Evolutionary conservation across 2,888 invertebrate genomes (phyloP), one percentile per base, ranked within the genome.

Genomic region (Mellilla xanthometata): DNA sequence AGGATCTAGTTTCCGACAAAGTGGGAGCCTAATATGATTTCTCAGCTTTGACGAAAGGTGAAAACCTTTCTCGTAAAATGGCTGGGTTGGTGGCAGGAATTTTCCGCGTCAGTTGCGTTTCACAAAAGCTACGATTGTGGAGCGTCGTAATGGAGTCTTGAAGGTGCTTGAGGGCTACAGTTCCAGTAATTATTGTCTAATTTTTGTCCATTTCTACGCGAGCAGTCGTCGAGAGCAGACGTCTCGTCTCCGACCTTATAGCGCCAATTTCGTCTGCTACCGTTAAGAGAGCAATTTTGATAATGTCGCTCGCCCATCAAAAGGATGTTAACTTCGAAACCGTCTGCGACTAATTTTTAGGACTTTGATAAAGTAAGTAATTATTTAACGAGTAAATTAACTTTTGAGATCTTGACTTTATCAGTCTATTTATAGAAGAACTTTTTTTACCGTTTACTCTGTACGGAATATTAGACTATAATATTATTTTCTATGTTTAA

Each of bases 101-200:
- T 75, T 72, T 68, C 68, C 71, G 56, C 60, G 53, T 62, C 65
- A 66, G 60, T 64, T 61, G 54, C 39, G 58, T 40, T 60, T 49
- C 56, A 71, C 65, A 70, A 70, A 68, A 70, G 71, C 66, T 49
- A 58, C 70, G 66, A 62, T 61, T 58, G 56, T 54, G 59, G n/a
- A n/a, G n/a, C n/a, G n/a, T n/a, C 56, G 59, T 63, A 60, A 63
- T 63, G 56, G 56, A 59, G 56, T 59, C 57, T 49, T 59, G 45
- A 31, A 50, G 56, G 55, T 58, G 40, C 52, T 62, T 36, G 38
- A 55, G 52, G 40, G 45, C 33, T 39, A 32, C 41, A 38, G 53
- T 42, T 52, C 53, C 53, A 49, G 52, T 64, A 62, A 67, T 62
- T 62, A n/a, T n/a, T n/a, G 58, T 62, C 58, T 63, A 59, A 62